Conservation (phyloP, 2,888 invertebrate species). For the Cheilosia vernalis region DNA sequence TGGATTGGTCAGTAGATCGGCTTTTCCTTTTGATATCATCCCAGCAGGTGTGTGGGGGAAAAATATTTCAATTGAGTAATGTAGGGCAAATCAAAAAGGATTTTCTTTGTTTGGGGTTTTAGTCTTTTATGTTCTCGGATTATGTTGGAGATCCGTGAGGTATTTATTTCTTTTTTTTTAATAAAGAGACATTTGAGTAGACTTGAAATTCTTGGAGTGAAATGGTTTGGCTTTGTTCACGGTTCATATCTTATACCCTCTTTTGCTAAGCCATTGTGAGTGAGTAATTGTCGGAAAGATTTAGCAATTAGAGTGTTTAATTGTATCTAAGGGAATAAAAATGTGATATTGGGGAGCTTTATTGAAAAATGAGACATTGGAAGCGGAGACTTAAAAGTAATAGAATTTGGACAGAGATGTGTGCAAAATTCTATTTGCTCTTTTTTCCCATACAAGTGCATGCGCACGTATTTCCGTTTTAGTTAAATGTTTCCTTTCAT, state of each 20-base stretch:
- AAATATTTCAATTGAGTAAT: slow-evolving; percentile 32
- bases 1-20: slow-evolving; percentile 57
- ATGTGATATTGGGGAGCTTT: too few relatives aligned
- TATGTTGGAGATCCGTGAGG: slow-evolving; percentile 11
- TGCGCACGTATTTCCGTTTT: too few relatives aligned
- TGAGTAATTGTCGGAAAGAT: slow-evolving; percentile 65
- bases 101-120: slow-evolving; percentile 11
- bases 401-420: too few relatives aligned
- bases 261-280: slow-evolving; percentile 45
- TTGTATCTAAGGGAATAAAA: slow-evolving; percentile 24
- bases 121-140: background rate
- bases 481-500: too few relatives aligned
- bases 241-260: background rate
- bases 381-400: too few relatives aligned
- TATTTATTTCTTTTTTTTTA: slow-evolving; percentile 25
- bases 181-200: slow-evolving; percentile 53
- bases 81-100: slow-evolving; percentile 34
- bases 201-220: slow-evolving; percentile 16
- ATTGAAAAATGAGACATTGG: too few relatives aligned
- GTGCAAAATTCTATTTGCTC: too few relatives aligned
- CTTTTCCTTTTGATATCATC: slow-evolving; percentile 29
- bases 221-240: slow-evolving; percentile 43
- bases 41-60: slow-evolving; percentile 46
- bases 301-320: slow-evolving; percentile 63
- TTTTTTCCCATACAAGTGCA: too few relatives aligned